Conservation (phyloP, 2,888 invertebrate genomes). For the Tenthredo mesomela region DNA sequence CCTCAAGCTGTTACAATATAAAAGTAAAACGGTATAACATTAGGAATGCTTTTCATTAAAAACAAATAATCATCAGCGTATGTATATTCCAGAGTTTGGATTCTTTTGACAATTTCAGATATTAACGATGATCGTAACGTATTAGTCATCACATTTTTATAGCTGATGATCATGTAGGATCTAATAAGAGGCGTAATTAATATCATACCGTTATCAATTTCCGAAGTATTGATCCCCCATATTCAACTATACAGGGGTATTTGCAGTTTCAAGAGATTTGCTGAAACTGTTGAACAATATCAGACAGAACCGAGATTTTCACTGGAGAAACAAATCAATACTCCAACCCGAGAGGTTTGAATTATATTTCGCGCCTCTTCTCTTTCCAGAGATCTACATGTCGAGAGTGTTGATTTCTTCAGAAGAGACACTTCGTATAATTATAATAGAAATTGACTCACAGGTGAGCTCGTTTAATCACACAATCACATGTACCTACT, state of each 20-base stretch:
- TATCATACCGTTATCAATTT: not conserved
- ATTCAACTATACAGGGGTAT: not conserved
- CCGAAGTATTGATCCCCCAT: not conserved
- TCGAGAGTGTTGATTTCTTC: too few species aligned
- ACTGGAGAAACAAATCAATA: too few species aligned
- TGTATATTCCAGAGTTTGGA: too few species aligned
- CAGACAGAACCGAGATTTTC: too few species aligned
- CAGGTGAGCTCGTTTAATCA: not conserved
- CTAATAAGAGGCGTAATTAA: not conserved
- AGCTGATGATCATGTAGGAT: not conserved
- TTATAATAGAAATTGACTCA: not conserved
- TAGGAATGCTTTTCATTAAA: not conserved
- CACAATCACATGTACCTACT: constrained; percentile 10
- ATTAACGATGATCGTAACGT: not conserved
- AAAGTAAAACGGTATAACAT: not conserved
- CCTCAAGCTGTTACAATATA: not conserved
- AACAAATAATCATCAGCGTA: not conserved
- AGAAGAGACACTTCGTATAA: not conserved
- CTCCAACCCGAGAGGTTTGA: too few species aligned
- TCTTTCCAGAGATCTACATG: too few species aligned
- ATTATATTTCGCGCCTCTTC: too few species aligned
- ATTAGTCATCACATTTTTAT: not conserved
- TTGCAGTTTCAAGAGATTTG: too few species aligned
- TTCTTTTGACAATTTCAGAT: not conserved
- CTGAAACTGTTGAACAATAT: too few species aligned